Conservation (phyloP, 2,888 invertebrate species). For the Meiosimyza decipiens region DNA sequence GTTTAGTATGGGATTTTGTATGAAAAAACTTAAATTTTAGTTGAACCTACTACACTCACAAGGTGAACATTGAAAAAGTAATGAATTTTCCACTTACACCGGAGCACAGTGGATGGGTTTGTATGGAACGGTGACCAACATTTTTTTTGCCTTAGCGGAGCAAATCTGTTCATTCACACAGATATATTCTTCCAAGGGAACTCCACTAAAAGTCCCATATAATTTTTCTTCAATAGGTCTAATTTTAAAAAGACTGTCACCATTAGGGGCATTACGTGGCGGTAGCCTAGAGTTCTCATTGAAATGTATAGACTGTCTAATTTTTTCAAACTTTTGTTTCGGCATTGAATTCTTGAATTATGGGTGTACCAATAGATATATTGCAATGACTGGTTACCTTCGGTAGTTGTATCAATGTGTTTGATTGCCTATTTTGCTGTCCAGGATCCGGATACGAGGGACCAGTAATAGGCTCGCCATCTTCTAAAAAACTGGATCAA, state of each 20-base stretch:
- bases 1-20: no score
- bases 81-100: no score
- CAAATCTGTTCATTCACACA: conserved; percentile 45
- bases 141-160: conserved; percentile 42
- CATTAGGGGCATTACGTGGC: conserved; percentile 14
- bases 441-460: no score
- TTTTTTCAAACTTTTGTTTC: conserved; percentile 30
- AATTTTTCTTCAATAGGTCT: conserved; percentile 37
- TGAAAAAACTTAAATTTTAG: no score
- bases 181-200: conserved; percentile 40
- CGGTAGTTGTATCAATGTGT: conserved; percentile 38
- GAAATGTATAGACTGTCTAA: conserved; percentile 18
- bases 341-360: conserved; percentile 13
- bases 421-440: no score
- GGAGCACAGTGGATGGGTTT: no score
- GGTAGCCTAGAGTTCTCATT: conserved; percentile 17
- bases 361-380: conserved; percentile 32
- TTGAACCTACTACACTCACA: no score
- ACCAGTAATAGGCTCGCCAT: no score
- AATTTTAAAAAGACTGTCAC: conserved; percentile 42
- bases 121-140: no score
- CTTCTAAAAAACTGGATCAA: no score
- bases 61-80: no score
- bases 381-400: conserved; percentile 38
- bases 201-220: no score